A percentile compares a stretch with the other conserved stretches of the same genome.
Conservation (phyloP, 2,888 invertebrate genomes). For the Nomada ruficornis region DNA sequence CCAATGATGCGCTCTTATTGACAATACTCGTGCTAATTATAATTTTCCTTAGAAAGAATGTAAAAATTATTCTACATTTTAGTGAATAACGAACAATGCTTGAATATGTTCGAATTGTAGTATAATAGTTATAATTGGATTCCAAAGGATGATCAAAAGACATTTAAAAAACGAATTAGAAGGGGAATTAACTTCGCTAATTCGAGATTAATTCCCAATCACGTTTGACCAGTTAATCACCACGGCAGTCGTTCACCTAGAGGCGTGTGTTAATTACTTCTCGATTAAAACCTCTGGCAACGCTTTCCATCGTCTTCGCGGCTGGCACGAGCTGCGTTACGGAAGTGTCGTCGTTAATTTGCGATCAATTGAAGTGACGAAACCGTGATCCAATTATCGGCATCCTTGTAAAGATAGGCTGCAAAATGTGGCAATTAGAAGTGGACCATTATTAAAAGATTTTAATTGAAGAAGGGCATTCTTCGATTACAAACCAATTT, state of each 20-base stretch:
- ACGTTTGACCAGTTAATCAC: slow-evolving; percentile 16
- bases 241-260: slow-evolving; percentile 23
- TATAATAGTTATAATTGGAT: background rate
- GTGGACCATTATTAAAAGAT: slow-evolving; percentile 15
- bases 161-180: background rate
- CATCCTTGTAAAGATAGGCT: slow-evolving; percentile 11
- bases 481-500: background rate
- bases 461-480: background rate
- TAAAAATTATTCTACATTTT: too few relatives aligned
- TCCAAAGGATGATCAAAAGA: background rate
- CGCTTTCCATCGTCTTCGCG: slow-evolving; percentile 44
- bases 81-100: too few relatives aligned
- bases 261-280: slow-evolving; percentile 47
- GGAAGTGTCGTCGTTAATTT: slow-evolving; percentile 49
- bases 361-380: slow-evolving; percentile 48
- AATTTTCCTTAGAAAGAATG: too few relatives aligned
- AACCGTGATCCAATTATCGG: slow-evolving; percentile 49
- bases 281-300: slow-evolving; percentile 50
- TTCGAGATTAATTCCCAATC: slow-evolving; percentile 45
- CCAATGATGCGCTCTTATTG: too few relatives aligned
- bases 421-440: slow-evolving; percentile 38
- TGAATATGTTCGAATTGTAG: too few relatives aligned
- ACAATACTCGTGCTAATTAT: too few relatives aligned
- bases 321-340: slow-evolving; percentile 28
- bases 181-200: slow-evolving; percentile 40